Base-by-base conservation (phyloP, 2,888 invertebrate genomes). In the Limnephilus marmoratus region DNA sequence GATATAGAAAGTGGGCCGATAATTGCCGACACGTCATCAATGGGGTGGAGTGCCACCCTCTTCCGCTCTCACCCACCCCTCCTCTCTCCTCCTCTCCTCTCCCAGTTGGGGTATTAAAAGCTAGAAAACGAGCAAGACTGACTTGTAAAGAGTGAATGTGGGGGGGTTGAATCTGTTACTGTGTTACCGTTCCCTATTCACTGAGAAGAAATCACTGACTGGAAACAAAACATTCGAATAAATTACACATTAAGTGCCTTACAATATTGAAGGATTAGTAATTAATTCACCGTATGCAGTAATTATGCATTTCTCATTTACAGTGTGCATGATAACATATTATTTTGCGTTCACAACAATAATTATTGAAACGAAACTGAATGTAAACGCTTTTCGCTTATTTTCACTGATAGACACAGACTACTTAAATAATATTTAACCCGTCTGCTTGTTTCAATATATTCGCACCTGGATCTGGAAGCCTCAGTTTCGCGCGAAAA, bases 1-100 rank as follows among this genome's bases (percentile, higher is more conserved):
- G 86, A 86, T 41, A 86, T 86, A 41, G 49, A 53, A 88, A 88
- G 80, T 88, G 80, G 88, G 88, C 68, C 88, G 88, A 88, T 88
- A 82, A 85, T 90, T 90, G 85, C 90, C 53, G 82, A 90, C 85
- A 85, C 90, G 85, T 85, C 85, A 82, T 80, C 88, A 86, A 86
- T 86, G 15, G 86, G 45, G 29, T 29, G 45, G 68, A 68, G 24
- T 68, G 68, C 68, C n/a, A n/a, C 68, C 68, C 68, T 24, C 68
- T 9, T 68, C 86, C 29, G n/a, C 82, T 18, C 82, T 13, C 9
- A 81, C 2, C 81, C 31, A 13, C 34, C 82, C 31, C 15, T 31
- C 15, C n/a, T 2, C 45, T 0, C 29, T 2, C 29, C 18, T 11
- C 86, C 45, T 45, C 37, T 37, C 37, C 37, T 37, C 37, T 37